Conservation (phyloP, 2,113 vertebrate species). For the Enhydra lutris region DNA sequence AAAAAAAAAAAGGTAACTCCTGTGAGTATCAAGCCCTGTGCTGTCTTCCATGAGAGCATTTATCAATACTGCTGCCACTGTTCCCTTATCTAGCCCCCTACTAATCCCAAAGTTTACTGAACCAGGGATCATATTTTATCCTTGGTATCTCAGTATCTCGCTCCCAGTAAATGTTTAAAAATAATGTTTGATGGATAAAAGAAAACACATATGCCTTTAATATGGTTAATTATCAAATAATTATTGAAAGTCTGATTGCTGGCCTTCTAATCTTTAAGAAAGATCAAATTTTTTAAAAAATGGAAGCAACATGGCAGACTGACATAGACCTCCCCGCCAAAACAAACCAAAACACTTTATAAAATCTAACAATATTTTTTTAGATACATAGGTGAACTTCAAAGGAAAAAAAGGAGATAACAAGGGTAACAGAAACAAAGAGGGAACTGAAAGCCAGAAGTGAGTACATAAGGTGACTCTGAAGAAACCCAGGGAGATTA, state of each 20-base stretch:
- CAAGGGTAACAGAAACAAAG: not conserved
- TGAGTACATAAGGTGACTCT: not conserved
- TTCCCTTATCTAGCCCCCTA: not conserved
- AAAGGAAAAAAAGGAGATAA: constrained; percentile 1
- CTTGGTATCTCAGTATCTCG: not conserved
- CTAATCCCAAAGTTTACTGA: not conserved
- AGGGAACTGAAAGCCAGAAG: not conserved
- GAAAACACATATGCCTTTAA: not conserved
- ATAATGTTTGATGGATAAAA: not conserved
- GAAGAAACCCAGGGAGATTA: not conserved
- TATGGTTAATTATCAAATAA: not conserved
- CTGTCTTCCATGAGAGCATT: not conserved
- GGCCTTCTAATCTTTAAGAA: not conserved
- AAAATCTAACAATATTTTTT: not conserved
- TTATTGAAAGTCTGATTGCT: not conserved
- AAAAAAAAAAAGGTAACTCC: not conserved
- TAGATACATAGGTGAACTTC: not conserved
- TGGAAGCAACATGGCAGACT: not conserved
- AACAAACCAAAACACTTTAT: not conserved
- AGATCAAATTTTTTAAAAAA: not conserved
- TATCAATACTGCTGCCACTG: not conserved
- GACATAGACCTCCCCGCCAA: not conserved
- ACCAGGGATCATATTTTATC: not conserved
- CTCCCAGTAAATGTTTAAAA: not conserved
- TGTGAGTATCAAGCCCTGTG: not conserved